phyloP scores from a whole-genome alignment of 2,797 vertebrate species.

The Onychomys torridus region DNA sequence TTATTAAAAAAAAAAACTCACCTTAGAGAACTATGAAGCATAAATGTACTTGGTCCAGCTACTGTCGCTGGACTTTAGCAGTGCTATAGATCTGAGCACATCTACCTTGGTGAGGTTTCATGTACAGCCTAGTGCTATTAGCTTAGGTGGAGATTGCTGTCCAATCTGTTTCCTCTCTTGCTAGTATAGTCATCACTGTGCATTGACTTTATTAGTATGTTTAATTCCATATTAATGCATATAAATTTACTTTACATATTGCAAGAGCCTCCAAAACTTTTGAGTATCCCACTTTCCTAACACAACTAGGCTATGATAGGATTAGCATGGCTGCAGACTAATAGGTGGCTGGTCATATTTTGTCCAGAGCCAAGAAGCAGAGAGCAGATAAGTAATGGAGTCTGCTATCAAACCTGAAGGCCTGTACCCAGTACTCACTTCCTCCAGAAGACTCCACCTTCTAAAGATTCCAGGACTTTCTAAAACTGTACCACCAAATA shows the following conservation, averaged over 20 bases:
- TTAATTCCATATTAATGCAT: neutral
- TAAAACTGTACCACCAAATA: neutral
- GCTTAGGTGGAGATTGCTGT: neutral
- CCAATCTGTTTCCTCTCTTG: too few relatives aligned
- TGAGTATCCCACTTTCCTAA: neutral
- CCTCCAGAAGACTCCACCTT: neutral
- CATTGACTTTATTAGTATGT: neutral
- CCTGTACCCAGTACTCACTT: neutral
- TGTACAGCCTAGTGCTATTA: neutral
- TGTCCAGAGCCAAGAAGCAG: neutral
- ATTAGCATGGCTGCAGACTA: too few relatives aligned
- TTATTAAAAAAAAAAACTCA: too few relatives aligned
- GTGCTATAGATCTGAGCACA: neutral
- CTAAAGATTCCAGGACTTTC: neutral
- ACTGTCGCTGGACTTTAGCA: neutral
- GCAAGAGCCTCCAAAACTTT: neutral
- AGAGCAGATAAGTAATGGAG: neutral
- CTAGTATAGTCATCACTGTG: neutral
- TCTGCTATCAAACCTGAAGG: neutral
- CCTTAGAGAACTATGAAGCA: neutral
- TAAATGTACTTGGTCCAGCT: neutral
- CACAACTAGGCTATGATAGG: neutral
- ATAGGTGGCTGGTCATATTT: neutral
- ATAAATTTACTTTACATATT: neutral
- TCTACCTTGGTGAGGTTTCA: neutral